Evolutionary conservation across 2,888 invertebrate genomes (phyloP).

Genomic region (Chirona hameri): DNA sequence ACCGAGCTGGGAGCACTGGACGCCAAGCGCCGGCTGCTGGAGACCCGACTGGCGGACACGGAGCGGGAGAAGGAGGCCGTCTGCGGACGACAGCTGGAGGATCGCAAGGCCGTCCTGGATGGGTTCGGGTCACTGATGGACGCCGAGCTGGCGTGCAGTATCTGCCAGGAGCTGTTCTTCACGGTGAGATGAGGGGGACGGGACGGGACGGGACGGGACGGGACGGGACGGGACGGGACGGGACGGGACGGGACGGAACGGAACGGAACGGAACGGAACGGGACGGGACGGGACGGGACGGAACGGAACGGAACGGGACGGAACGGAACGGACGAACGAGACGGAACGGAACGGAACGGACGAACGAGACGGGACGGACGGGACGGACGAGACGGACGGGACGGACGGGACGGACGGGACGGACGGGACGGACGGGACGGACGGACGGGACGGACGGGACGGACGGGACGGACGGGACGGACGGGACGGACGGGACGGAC

Average conservation of each 20-base stretch:
- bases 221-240: background rate
- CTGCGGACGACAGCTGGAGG: slow-evolving; percentile 32
- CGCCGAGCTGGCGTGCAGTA: slow-evolving; percentile 67
- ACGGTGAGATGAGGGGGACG: slow-evolving; percentile 45
- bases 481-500: too few species aligned
- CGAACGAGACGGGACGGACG: too few species aligned
- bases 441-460: too few species aligned
- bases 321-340: too few species aligned
- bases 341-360: too few species aligned
- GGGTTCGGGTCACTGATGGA: slow-evolving; percentile 59
- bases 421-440: too few species aligned
- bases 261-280: slow-evolving; percentile 9
- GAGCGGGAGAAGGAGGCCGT: slow-evolving; percentile 36
- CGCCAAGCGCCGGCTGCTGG: slow-evolving; percentile 31
- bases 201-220: background rate
- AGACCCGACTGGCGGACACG: slow-evolving; percentile 35
- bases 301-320: too few species aligned
- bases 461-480: too few species aligned
- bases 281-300: slow-evolving; percentile 2
- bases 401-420: too few species aligned
- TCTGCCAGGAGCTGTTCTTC: slow-evolving; percentile 71
- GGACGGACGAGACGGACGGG: too few species aligned
- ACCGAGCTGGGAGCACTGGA: slow-evolving; percentile 23
- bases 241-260: slow-evolving; percentile 24
- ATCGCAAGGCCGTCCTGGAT: slow-evolving; percentile 36